Conservation (phyloP, 2,888 invertebrate genomes). For the Sminthurides aquaticus region DNA sequence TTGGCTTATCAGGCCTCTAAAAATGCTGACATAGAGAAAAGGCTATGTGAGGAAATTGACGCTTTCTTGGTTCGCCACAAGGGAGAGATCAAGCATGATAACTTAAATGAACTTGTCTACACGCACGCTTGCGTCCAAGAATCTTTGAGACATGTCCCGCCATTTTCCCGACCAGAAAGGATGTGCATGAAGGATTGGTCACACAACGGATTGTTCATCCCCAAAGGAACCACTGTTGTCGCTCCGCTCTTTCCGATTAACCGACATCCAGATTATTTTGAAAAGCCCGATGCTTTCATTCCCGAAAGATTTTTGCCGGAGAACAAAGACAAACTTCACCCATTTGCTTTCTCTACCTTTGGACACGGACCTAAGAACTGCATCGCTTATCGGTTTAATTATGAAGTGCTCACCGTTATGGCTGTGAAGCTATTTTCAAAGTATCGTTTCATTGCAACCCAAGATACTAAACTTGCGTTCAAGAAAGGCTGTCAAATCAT, state of each 20-base stretch:
- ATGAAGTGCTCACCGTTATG: slow-evolving; percentile 7
- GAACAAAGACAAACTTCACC: slow-evolving; percentile 33
- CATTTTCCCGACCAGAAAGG: slow-evolving; percentile 33
- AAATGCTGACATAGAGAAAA: slow-evolving; percentile 30
- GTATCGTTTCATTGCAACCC: background rate
- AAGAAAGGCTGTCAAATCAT: slow-evolving; percentile 7
- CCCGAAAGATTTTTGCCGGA: slow-evolving; percentile 38
- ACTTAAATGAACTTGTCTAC: slow-evolving; percentile 29
- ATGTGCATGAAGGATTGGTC: slow-evolving; percentile 40
- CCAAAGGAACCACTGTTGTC: slow-evolving; percentile 29
- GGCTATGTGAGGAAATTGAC: slow-evolving; percentile 34
- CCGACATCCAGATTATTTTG: slow-evolving; percentile 27
- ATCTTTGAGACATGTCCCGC: slow-evolving; percentile 28
- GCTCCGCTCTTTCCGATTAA: slow-evolving; percentile 34
- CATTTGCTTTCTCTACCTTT: slow-evolving; percentile 22
- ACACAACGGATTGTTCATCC: slow-evolving; percentile 27
- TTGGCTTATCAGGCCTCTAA: slow-evolving; percentile 24
- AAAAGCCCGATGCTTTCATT: slow-evolving; percentile 27
- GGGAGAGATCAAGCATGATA: slow-evolving; percentile 31
- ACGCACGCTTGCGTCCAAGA: slow-evolving; percentile 34
- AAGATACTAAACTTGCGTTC: slow-evolving; percentile 1
- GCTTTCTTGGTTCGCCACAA: slow-evolving; percentile 24
- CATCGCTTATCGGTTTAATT: slow-evolving; percentile 18
- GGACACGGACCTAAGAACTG: slow-evolving; percentile 26
- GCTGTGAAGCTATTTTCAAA: slow-evolving; percentile 8